Percentiles rank a stretch among this genome's conserved stretches.
These are phyloP conservation scores for Rhynchophorus ferrugineus DNA, from an alignment of 1,140 invertebrate species.

Conservation along the genomic window DNA sequence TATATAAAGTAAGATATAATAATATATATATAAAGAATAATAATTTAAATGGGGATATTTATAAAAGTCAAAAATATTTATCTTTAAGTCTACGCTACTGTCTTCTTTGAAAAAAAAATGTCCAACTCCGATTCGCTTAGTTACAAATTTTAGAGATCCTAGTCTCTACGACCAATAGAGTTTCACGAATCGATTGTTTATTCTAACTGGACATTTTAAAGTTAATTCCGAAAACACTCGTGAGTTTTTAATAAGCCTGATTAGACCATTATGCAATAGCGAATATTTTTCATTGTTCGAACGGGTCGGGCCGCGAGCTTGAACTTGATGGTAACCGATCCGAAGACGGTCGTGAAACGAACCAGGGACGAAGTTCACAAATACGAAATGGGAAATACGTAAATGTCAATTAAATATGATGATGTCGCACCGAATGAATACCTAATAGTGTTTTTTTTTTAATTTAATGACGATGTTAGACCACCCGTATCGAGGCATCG, in stretches of 20 bases:
- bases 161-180: not conserved
- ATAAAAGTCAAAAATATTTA: no score
- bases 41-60: no score
- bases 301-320: no score
- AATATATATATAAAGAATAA: no score
- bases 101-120: not conserved
- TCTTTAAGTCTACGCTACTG: no score
- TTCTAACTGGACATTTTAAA: not conserved
- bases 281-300: not conserved
- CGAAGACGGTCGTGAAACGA: not conserved
- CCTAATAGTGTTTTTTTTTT: no score
- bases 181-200: not conserved
- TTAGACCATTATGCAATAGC: not conserved
- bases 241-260: not conserved
- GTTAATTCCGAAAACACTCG: not conserved
- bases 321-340: not conserved
- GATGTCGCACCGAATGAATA: no score
- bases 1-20: no score
- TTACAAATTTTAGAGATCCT: not conserved
- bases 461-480: no score
- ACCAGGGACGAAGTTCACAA: no score
- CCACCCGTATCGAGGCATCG: no score
- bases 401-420: not conserved
- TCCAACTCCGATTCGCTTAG: not conserved
- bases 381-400: no score